Conservation (phyloP, 2,113 vertebrate genomes). For the Lathamus discolor region DNA sequence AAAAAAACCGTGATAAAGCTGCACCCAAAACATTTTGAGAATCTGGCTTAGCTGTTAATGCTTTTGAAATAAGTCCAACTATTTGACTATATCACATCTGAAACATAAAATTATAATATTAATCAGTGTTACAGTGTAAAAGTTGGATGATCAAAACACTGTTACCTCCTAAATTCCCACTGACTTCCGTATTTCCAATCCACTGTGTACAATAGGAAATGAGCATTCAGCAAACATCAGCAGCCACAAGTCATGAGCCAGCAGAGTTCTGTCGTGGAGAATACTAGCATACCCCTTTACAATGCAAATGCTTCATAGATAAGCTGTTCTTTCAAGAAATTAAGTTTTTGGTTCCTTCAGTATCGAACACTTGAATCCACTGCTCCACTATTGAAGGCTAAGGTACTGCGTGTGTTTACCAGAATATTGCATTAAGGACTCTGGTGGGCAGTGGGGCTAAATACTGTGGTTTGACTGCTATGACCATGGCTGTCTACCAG, state of each 20-base stretch:
- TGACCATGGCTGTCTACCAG: background rate
- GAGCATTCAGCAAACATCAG: background rate
- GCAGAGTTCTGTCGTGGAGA: background rate
- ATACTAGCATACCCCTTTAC: background rate
- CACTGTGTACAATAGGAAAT: background rate
- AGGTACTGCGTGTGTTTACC: background rate
- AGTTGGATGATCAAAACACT: background rate
- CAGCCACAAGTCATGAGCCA: background rate
- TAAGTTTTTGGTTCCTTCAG: background rate
- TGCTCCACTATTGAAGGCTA: background rate
- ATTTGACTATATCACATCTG: background rate
- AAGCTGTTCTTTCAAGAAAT: background rate
- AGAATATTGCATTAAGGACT: background rate
- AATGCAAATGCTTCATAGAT: background rate
- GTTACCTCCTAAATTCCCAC: background rate
- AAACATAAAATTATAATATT: background rate
- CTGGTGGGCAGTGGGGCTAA: background rate
- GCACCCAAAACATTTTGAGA: background rate
- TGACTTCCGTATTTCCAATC: background rate
- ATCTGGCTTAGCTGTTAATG: background rate
- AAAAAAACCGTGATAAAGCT: background rate
- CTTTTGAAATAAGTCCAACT: background rate
- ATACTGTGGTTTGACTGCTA: background rate
- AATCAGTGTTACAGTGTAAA: background rate
- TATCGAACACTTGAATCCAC: background rate